These are phyloP conservation scores for Drosophila algonquin DNA, from an alignment of 2,888 invertebrate genomes.

Conservation along the genomic window DNA sequence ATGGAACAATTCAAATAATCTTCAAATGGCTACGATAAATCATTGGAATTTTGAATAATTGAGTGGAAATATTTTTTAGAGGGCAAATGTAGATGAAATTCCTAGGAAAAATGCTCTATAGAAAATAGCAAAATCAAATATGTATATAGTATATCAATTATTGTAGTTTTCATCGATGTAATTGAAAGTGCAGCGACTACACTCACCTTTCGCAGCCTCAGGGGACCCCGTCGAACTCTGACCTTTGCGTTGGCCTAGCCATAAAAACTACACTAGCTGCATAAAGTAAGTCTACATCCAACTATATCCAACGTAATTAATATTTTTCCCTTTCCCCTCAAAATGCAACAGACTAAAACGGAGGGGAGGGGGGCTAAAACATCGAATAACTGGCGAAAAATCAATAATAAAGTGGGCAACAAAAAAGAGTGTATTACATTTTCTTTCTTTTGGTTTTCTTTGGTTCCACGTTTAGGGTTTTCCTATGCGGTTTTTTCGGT, in stretches of 20 bases:
- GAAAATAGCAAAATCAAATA: slow-evolving; percentile 1
- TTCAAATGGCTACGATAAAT: not conserved
- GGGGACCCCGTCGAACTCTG: slow-evolving; percentile 24
- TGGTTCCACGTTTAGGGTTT: slow-evolving; percentile 39
- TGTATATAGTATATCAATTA: slow-evolving; percentile 1
- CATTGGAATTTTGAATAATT: not conserved
- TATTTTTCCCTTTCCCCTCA: slow-evolving; percentile 9
- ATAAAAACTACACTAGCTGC: slow-evolving; percentile 11
- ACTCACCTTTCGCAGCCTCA: not conserved
- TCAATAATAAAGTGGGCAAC: slow-evolving; percentile 54
- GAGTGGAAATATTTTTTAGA: not conserved
- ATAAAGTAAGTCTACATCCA: not conserved
- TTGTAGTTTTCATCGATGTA: not conserved
- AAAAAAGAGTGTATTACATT: slow-evolving; percentile 37
- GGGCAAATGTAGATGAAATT: slow-evolving; percentile 1
- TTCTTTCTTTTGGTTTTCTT: slow-evolving; percentile 44
- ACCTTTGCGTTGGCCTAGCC: slow-evolving; percentile 18
- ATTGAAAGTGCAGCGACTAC: not conserved
- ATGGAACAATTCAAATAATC: not conserved
- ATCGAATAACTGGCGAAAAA: slow-evolving; percentile 51
- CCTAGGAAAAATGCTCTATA: slow-evolving; percentile 3
- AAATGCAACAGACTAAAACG: not conserved
- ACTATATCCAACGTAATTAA: slow-evolving; percentile 3
- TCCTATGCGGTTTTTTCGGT: slow-evolving; percentile 38
- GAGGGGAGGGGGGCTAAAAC: not conserved